Base-by-base conservation (phyloP, 2,888 invertebrate species). In the Drosophila birchii region DNA sequence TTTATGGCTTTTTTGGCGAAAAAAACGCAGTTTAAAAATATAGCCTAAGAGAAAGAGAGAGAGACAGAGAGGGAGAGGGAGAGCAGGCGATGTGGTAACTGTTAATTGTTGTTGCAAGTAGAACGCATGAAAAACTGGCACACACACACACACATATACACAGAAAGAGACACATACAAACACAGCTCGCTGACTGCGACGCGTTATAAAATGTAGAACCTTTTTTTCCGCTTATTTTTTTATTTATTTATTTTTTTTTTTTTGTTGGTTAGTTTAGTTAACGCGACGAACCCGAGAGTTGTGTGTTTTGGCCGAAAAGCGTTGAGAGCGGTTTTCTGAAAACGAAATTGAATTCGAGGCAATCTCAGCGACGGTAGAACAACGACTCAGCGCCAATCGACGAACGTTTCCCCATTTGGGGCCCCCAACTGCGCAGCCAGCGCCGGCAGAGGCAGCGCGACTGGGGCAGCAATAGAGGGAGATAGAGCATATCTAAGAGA, bases 281-380 rank as follows among this genome's bases (percentile, higher is more conserved):
- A 84, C 86, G 86, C 80, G 80, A 80, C 62, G 67, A 74, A 68
- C 47, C 47, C 57, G 68, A 66, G 47, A 26, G 26, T 47, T 63
- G 39, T 66, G 36, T 56, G 36, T 68, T 64, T 66, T 68, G 68
- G 66, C 68, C 68, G 66, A 68, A 78, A 76, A 68, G 61, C 62
- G 59, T 68, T 61, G 61, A 66, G 68, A 57, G 69, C 53, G 45
- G 53, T 59, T 34, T 61, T 61, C 56, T 61, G 67, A 67, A 64
- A 55, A 51, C 61, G 67, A 67, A 64, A 54, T 45, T 58, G 32
- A 62, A 68, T 34, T 44, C 56, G 66, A 69, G 80, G 90, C 90
- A 90, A 90, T 90, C 86, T 81, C 72, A 72, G 63, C 90, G 81
- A 86, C 87, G 89, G 90, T 90, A 90, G 90, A 90, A 90, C 89